A percentile compares a stretch with the other conserved stretches of the same genome.
Evolutionary conservation across 2,113 vertebrate genomes (phyloP).

Genomic region (Thunnus maccoyii): DNA sequence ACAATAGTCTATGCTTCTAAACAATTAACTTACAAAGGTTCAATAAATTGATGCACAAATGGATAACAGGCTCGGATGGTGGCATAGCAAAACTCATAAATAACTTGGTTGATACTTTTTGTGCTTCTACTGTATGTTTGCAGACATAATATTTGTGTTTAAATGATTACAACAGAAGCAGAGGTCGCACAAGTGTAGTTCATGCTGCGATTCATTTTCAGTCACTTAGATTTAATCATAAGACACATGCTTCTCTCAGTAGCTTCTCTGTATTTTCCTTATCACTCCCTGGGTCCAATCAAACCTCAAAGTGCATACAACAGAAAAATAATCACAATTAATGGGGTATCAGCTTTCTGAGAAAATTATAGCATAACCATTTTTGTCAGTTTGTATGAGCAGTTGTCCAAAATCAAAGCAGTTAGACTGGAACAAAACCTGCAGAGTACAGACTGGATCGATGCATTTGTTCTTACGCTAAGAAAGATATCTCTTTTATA

Average conservation of each 20-base stretch:
- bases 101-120: background rate
- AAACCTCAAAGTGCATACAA: conserved; percentile 1
- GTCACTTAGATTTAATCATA: conserved; percentile 8
- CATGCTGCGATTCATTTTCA: conserved; percentile 25
- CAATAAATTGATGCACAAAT: background rate
- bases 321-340: conserved; percentile 28
- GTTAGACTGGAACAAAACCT: conserved; percentile 13
- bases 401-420: conserved; percentile 9
- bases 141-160: conserved; percentile 22
- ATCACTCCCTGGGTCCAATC: conserved; percentile 2
- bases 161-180: conserved; percentile 23
- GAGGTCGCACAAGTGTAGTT: background rate
- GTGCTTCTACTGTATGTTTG: conserved; percentile 21
- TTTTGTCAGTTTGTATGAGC: conserved; percentile 17
- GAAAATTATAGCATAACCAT: background rate
- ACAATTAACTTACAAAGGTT: conserved; percentile 29
- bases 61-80: conserved; percentile 14
- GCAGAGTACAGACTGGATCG: background rate
- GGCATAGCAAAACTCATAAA: background rate
- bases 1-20: conserved; percentile 41
- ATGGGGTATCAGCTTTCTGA: conserved; percentile 20
- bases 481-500: background rate
- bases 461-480: conserved; percentile 7
- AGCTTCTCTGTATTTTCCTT: conserved; percentile 30
- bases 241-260: background rate